Percentiles rank a stretch among this genome's conserved stretches.
Evolutionary conservation across 2,113 vertebrate genomes (phyloP).

Genomic region (Hippocampus barbouri): DNA sequence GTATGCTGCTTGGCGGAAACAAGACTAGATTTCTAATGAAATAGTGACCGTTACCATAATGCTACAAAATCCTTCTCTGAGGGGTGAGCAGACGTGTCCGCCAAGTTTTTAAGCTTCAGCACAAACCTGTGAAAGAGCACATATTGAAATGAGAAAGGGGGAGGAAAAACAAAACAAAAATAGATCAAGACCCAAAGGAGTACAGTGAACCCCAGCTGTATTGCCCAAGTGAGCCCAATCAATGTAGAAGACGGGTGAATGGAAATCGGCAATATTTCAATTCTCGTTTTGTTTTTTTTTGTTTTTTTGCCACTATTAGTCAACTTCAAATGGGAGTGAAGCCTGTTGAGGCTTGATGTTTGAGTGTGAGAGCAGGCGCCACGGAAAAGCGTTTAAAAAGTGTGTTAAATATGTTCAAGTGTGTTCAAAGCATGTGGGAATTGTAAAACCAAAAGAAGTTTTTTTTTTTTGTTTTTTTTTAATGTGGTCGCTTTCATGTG

Average conservation of each 20-base stretch:
- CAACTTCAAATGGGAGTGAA: not conserved
- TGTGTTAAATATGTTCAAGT: too few relatives aligned
- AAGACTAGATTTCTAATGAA: not conserved
- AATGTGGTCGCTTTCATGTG: too few relatives aligned
- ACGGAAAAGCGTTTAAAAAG: too few relatives aligned
- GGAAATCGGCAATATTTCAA: too few relatives aligned
- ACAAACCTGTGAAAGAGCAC: conserved; percentile 72
- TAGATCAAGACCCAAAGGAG: not conserved
- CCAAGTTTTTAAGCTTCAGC: conserved; percentile 80
- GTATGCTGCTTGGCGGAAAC: not conserved
- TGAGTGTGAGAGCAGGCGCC: not conserved
- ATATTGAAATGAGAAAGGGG: not conserved
- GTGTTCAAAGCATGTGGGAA: too few relatives aligned
- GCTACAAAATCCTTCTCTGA: conserved; percentile 82
- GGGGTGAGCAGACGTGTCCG: conserved; percentile 67
- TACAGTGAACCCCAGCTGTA: not conserved
- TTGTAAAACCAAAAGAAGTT: too few relatives aligned
- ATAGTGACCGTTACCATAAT: conserved; percentile 76
- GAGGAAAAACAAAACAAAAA: not conserved
- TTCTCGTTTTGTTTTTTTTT: too few relatives aligned
- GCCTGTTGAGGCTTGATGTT: not conserved
- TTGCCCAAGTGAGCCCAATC: not conserved
- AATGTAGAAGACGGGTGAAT: too few relatives aligned
- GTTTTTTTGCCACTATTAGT: not conserved
- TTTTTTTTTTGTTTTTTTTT: too few relatives aligned